phyloP scores from a whole-genome alignment of 1,140 invertebrate species.

The Belonocnema kinseyi region DNA sequence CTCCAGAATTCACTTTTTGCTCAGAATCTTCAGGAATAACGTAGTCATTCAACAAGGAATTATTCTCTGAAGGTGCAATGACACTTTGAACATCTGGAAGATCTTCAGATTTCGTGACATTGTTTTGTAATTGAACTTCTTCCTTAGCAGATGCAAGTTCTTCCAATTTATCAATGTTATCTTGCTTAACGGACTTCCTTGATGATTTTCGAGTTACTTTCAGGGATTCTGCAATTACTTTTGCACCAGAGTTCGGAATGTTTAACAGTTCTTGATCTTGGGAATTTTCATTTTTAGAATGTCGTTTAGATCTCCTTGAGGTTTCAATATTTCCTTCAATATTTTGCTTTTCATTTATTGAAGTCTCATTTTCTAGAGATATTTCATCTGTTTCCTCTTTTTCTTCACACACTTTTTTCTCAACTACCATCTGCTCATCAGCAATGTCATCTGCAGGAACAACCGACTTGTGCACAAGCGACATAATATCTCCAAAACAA shows the following conservation, averaged over 20 bases:
- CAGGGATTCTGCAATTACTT: conserved; percentile 34
- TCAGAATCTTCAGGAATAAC: conserved; percentile 38
- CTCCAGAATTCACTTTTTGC: background rate
- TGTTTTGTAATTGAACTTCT: background rate
- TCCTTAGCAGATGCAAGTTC: conserved; percentile 20
- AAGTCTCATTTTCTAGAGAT: background rate
- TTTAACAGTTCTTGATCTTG: conserved; percentile 32
- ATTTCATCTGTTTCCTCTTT: conserved; percentile 29
- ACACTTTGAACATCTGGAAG: too few species aligned
- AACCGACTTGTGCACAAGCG: conserved; percentile 52
- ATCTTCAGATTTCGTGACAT: background rate
- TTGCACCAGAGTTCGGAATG: background rate
- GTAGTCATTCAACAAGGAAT: conserved; percentile 38
- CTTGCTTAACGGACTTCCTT: background rate
- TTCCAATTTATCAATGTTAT: background rate
- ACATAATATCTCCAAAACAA: conserved; percentile 55
- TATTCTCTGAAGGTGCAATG: conserved; percentile 5
- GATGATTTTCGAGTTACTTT: conserved; percentile 1
- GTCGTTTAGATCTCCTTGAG: conserved; percentile 34
- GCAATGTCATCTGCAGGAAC: conserved; percentile 26
- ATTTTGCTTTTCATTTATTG: conserved; percentile 35
- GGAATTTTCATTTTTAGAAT: conserved; percentile 27
- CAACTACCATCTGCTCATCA: conserved; percentile 1
- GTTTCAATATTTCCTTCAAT: conserved; percentile 39
- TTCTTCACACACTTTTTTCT: conserved; percentile 24